Conservation (phyloP, 2,888 invertebrate species). For the Nematopogon swammerdamellus region DNA sequence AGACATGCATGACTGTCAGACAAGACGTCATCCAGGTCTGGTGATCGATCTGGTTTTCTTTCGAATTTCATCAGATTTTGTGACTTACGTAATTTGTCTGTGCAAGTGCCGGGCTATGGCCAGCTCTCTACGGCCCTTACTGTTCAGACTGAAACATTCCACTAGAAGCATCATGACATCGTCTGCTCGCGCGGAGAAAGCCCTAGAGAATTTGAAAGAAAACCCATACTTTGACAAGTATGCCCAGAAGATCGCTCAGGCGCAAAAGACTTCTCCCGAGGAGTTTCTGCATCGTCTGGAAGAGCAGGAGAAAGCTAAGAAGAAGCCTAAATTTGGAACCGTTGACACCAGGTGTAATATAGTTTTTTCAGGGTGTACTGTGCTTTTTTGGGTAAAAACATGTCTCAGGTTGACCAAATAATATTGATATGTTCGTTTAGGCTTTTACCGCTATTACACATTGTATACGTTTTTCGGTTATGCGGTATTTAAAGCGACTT, state of each 20-base stretch:
- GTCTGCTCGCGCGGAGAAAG: constrained; percentile 36
- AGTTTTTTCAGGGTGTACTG: constrained; percentile 4
- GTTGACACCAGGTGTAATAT: constrained; percentile 42
- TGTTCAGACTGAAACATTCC: constrained; percentile 6
- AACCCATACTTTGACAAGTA: constrained; percentile 85
- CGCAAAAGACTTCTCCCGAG: constrained; percentile 73
- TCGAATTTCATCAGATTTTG: no score
- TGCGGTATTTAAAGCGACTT: no score
- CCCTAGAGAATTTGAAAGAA: constrained; percentile 50
- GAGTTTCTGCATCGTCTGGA: constrained; percentile 68
- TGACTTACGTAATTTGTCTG: no score
- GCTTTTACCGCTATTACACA: no score
- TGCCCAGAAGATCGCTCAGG: constrained; percentile 67
- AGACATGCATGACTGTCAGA: no score
- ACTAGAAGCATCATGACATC: constrained; percentile 29
- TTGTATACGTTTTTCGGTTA: no score
- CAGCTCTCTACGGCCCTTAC: neutral
- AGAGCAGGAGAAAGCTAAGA: constrained; percentile 33
- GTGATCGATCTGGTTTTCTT: no score
- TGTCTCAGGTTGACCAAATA: no score
- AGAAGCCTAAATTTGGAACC: constrained; percentile 32
- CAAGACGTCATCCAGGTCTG: no score
- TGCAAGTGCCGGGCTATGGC: neutral
- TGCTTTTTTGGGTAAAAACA: no score
- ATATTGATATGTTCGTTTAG: no score